phyloP scores from a whole-genome alignment of 2,888 invertebrate species.

The Rhagophthalmus giganteus region DNA sequence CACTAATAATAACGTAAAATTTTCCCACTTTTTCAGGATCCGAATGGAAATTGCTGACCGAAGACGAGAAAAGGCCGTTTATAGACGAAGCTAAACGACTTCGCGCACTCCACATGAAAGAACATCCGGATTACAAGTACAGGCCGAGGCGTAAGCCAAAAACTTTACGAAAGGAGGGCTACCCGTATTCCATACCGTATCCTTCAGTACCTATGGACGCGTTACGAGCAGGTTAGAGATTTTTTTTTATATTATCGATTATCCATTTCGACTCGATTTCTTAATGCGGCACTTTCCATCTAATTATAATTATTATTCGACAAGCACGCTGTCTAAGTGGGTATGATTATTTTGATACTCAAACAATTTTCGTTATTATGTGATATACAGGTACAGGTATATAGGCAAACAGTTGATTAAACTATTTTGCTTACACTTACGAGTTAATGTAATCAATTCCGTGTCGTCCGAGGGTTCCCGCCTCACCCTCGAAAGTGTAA shows the following conservation, averaged over 20 bases:
- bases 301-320: no score
- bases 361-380: no score
- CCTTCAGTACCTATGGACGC: constrained; percentile 90
- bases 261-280: background rate
- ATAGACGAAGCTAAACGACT: constrained; percentile 97
- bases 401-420: no score
- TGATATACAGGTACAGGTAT: background rate
- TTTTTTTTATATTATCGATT: background rate
- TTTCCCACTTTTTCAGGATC: constrained; percentile 79
- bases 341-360: no score
- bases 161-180: constrained; percentile 85
- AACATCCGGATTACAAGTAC: constrained; percentile 94
- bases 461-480: constrained; percentile 16
- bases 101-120: constrained; percentile 92
- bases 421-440: no score
- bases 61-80: constrained; percentile 94
- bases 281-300: background rate
- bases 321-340: no score
- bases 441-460: constrained; percentile 2
- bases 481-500: constrained; percentile 15
- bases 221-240: constrained; percentile 74
- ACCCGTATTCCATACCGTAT: constrained; percentile 90
- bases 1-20: no score
- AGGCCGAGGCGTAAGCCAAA: constrained; percentile 87
- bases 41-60: constrained; percentile 93